These are phyloP conservation scores for Deroplatys truncata DNA, from an alignment of 2,888 invertebrate genomes.

Conservation along the genomic window DNA sequence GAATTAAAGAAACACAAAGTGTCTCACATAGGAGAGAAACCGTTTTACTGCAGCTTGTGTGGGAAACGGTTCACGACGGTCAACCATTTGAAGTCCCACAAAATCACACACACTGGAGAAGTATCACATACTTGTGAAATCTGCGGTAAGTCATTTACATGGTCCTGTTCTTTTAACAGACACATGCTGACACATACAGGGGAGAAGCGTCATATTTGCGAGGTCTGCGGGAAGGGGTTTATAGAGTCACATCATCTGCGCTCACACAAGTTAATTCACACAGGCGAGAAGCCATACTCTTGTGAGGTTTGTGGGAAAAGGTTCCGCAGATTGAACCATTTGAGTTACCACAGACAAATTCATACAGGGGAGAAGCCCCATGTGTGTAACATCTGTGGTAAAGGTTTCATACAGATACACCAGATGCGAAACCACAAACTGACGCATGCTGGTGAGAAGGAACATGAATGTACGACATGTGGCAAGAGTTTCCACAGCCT, in stretches of 20 bases:
- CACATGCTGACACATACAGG: slow-evolving; percentile 21
- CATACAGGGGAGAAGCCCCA: slow-evolving; percentile 33
- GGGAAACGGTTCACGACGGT: slow-evolving; percentile 18
- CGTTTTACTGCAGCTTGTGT: slow-evolving; percentile 20
- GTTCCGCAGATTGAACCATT: slow-evolving; percentile 43
- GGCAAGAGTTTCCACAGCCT: background rate
- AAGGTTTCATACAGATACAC: slow-evolving; percentile 33
- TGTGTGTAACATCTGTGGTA: background rate
- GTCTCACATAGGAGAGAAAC: slow-evolving; percentile 21
- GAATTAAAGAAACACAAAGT: slow-evolving; percentile 4
- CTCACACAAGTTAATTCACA: slow-evolving; percentile 40
- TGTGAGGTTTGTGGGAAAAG: slow-evolving; percentile 39
- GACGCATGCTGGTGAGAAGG: background rate
- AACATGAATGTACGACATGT: background rate
- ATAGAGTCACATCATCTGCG: slow-evolving; percentile 35
- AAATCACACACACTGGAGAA: slow-evolving; percentile 39
- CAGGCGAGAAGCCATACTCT: slow-evolving; percentile 33
- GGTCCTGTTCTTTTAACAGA: background rate
- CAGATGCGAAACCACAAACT: slow-evolving; percentile 26
- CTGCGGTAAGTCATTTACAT: slow-evolving; percentile 40
- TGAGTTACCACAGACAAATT: slow-evolving; percentile 43
- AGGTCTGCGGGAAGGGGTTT: slow-evolving; percentile 38
- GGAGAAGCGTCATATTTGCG: slow-evolving; percentile 23
- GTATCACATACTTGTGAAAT: slow-evolving; percentile 41
- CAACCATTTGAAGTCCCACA: slow-evolving; percentile 20